Conservation (phyloP, 2,888 invertebrate genomes). For the Serrognathus titanus region DNA sequence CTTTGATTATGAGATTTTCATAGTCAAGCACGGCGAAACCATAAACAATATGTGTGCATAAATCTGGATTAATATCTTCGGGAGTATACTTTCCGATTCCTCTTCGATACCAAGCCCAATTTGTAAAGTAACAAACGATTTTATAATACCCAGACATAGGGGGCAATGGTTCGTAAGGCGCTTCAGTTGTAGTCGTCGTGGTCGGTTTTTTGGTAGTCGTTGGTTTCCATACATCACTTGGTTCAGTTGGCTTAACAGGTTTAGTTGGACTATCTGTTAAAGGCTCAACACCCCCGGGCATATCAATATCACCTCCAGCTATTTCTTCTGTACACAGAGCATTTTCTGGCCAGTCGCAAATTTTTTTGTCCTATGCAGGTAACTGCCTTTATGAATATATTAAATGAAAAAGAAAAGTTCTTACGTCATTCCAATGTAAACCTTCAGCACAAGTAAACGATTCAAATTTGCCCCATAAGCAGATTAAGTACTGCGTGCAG, state of each 20-base stretch:
- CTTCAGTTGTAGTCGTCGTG: slow-evolving; percentile 41
- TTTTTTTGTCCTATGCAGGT: slow-evolving; percentile 52
- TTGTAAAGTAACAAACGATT: slow-evolving; percentile 87
- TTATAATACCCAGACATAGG: slow-evolving; percentile 67
- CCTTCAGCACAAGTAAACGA: slow-evolving; percentile 68
- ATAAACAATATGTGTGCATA: slow-evolving; percentile 91
- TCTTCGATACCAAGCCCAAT: slow-evolving; percentile 90
- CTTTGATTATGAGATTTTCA: slow-evolving; percentile 71
- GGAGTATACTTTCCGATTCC: slow-evolving; percentile 80
- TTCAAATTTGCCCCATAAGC: slow-evolving; percentile 75
- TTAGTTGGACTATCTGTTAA: too few relatives aligned
- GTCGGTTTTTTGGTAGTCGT: slow-evolving; percentile 30
- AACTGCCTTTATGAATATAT: background rate
- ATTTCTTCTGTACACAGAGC: slow-evolving; percentile 55
- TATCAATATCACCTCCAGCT: slow-evolving; percentile 10
- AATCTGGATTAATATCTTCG: slow-evolving; percentile 78
- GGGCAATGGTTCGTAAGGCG: slow-evolving; percentile 50
- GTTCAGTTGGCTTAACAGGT: background rate
- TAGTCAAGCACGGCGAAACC: slow-evolving; percentile 90
- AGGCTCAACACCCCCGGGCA: background rate
- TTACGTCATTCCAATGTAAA: slow-evolving; percentile 70
- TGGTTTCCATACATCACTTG: slow-evolving; percentile 17
- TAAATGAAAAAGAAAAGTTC: slow-evolving; percentile 14
- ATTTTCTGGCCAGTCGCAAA: slow-evolving; percentile 70
- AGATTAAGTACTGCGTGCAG: slow-evolving; percentile 72